phyloP scores from a whole-genome alignment of 2,113 vertebrate genomes.

The Callipepla squamata region DNA sequence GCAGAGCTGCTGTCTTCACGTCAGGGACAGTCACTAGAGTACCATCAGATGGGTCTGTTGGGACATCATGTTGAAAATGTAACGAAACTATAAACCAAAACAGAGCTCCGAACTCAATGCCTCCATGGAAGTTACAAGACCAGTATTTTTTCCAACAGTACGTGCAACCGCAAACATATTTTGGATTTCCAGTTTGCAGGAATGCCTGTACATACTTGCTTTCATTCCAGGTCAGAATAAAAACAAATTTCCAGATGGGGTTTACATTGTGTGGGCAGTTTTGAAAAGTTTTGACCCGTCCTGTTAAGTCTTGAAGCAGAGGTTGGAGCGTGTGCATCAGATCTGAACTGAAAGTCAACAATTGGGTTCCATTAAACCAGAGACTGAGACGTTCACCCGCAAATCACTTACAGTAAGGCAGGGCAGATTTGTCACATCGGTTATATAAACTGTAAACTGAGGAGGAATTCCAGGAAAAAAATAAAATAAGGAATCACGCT shows the following conservation, averaged over 20 bases:
- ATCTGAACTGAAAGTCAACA: not conserved
- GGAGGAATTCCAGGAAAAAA: not conserved
- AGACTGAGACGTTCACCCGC: not conserved
- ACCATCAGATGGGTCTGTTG: not conserved
- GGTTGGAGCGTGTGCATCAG: not conserved
- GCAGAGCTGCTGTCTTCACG: not conserved
- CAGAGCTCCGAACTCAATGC: not conserved
- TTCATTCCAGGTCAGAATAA: conserved; percentile 47
- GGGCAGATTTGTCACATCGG: not conserved
- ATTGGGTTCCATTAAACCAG: conserved; percentile 12
- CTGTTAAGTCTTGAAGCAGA: conserved; percentile 8
- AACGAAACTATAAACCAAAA: not conserved
- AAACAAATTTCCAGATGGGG: conserved; percentile 46
- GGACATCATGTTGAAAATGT: not conserved
- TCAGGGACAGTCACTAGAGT: not conserved
- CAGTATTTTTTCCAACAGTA: not conserved
- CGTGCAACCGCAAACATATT: conserved; percentile 5
- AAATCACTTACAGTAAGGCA: not conserved
- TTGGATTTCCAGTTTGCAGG: conserved; percentile 47
- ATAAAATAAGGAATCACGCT: not conserved
- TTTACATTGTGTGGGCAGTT: conserved; percentile 32
- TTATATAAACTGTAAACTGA: not conserved
- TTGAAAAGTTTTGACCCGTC: conserved; percentile 20
- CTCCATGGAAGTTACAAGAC: not conserved
- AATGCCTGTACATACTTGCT: conserved; percentile 42